Evolutionary conservation across 2,888 invertebrate genomes (phyloP), one percentile per base, ranked within the genome.

Genomic region (Mimas tiliae): DNA sequence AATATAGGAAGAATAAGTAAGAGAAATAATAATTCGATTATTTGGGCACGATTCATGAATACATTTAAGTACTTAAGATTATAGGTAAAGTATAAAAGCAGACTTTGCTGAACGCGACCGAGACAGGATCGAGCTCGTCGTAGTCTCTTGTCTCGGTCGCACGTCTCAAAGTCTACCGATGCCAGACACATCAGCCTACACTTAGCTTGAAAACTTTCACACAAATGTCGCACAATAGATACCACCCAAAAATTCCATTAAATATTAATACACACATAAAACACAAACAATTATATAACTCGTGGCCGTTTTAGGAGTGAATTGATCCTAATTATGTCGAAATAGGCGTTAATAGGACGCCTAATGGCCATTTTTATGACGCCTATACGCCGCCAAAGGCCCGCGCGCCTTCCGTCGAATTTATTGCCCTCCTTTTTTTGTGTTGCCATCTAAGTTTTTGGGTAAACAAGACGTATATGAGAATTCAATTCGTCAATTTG

Each of bases 341-440:
- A 92, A 92, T 86, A 92, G 93, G 93, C 92, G 93, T 91, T 93
- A 93, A 93, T 93, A 91, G 86, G 88, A 86, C 86, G 88, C 85
- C 86, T 92, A 90, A 92, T 91, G 85, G 91, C 72, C 79, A 81
- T 78, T 88, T 92, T 93, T 93, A 93, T 83, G 88, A 84, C 84
- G 75, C 77, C 71, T 68, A 74, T 76, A 80, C 75, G 82, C 91
- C 91, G 88, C 88, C 92, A 91, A 91, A 93, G 90, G 84, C 86
- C 83, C 33, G 52, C 47, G 65, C 52, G 62, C 83, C 87, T 81
- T 87, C 58, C 82, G 87, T 86, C 86, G 88, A 86, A 79, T 91
- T 91, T 92, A 90, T 92, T 86, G 87, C 82, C 83, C 58, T 58
- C 86, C 74, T 78, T 83, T 90, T 91, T 91, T 91, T 86, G 72